Percentiles rank a stretch among this genome's conserved stretches.
phyloP scores from a whole-genome alignment of 2,113 vertebrate genomes.

The Chloebia gouldiae region DNA sequence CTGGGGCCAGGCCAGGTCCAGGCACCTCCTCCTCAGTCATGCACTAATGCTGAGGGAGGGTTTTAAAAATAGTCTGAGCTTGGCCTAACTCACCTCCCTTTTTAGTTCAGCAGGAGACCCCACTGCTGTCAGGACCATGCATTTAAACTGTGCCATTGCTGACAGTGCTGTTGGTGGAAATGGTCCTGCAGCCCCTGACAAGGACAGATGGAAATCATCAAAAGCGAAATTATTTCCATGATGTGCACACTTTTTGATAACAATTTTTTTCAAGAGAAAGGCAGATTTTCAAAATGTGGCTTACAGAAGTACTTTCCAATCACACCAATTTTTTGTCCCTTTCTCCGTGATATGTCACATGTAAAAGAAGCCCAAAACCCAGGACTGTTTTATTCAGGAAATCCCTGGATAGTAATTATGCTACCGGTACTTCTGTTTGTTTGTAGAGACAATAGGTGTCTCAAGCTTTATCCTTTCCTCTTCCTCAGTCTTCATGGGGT shows the following conservation, averaged over 20 bases:
- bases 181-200: not conserved
- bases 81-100: not conserved
- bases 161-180: rapidly evolving
- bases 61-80: not conserved
- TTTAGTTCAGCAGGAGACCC: not conserved
- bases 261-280: not conserved
- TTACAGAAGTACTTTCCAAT: not conserved
- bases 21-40: not conserved
- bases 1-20: not conserved
- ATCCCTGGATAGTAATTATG: not conserved
- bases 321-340: not conserved
- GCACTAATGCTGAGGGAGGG: not conserved
- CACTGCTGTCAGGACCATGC: rapidly evolving
- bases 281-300: not conserved
- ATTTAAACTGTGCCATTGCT: not conserved
- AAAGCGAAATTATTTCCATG: not conserved
- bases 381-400: not conserved
- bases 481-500: not conserved
- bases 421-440: not conserved
- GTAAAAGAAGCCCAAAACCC: not conserved
- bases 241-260: rapidly evolving
- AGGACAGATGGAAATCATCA: not conserved
- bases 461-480: not conserved
- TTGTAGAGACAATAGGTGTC: not conserved
- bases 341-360: not conserved